A percentile compares a stretch with the other conserved stretches of the same genome.
phyloP scores from a whole-genome alignment of 2,113 vertebrate species.

The Oostethus manadensis region DNA sequence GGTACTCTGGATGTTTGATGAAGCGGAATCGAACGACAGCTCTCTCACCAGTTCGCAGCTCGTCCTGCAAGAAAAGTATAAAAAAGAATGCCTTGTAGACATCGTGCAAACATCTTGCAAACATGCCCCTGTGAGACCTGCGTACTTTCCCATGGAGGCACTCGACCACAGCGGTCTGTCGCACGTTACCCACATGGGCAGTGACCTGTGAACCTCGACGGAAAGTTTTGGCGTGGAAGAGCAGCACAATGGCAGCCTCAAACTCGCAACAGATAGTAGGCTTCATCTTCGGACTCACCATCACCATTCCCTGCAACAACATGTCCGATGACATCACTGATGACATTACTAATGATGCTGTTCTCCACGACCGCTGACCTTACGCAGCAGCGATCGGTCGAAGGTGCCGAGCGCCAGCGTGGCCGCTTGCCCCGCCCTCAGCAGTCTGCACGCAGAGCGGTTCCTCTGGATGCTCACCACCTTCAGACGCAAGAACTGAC shows the following conservation, averaged over 20 bases:
- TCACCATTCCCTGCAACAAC: conserved; percentile 87
- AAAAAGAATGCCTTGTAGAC: neutral
- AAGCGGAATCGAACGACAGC: conserved; percentile 93
- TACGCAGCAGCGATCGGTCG: conserved; percentile 88
- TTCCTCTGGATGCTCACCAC: conserved; percentile 96
- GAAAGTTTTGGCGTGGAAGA: conserved; percentile 95
- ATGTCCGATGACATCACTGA: neutral
- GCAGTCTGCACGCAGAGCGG: conserved; percentile 89
- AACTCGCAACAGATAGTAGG: conserved; percentile 95
- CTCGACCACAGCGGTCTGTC: conserved; percentile 91
- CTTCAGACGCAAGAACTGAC: conserved; percentile 84
- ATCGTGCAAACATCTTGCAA: neutral
- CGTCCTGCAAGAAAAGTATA: conserved; percentile 73
- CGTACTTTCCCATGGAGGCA: conserved; percentile 92
- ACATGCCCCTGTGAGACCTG: neutral
- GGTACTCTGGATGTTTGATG: conserved; percentile 97
- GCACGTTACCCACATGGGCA: conserved; percentile 90
- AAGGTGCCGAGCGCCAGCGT: conserved; percentile 89
- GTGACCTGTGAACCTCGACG: conserved; percentile 97
- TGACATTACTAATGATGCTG: neutral
- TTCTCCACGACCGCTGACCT: conserved; percentile 73
- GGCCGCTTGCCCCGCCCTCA: conserved; percentile 92
- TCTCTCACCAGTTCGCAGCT: conserved; percentile 93
- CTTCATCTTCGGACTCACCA: conserved; percentile 97
- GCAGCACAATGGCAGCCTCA: conserved; percentile 92